These are phyloP conservation scores for Drosophila punjabiensis DNA, from an alignment of 1,140 invertebrate genomes.

Conservation along the genomic window DNA sequence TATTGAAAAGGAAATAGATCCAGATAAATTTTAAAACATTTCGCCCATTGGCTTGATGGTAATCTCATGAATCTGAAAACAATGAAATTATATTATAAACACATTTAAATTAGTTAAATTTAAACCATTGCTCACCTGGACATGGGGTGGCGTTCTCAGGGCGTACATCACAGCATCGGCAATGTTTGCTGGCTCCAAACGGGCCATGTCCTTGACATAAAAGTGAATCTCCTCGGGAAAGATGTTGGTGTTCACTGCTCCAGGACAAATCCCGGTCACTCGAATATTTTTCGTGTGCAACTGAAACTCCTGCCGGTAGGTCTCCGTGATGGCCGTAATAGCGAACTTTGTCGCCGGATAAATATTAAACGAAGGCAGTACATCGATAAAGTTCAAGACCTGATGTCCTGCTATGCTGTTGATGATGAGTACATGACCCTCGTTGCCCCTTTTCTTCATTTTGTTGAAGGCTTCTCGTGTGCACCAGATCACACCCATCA, in stretches of 20 bases:
- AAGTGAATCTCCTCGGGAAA: conserved; percentile 76
- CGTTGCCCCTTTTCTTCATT: conserved; percentile 88
- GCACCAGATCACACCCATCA: conserved; percentile 89
- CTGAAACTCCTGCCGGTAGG: conserved; percentile 87
- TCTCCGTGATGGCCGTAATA: conserved; percentile 88
- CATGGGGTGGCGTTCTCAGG: conserved; percentile 87
- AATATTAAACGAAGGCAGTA: conserved; percentile 85
- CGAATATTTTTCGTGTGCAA: conserved; percentile 87
- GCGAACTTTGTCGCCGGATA: conserved; percentile 88
- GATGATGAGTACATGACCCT: conserved; percentile 88
- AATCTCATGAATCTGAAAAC: conserved; percentile 85
- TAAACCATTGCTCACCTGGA: conserved; percentile 85
- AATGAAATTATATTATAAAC: conserved; percentile 2
- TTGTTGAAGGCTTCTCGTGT: conserved; percentile 88
- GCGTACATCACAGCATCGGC: conserved; percentile 88
- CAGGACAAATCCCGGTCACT: conserved; percentile 88
- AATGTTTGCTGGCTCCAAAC: conserved; percentile 85
- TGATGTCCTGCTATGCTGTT: conserved; percentile 84
- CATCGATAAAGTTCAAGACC: conserved; percentile 82
- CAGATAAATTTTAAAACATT: conserved; percentile 59
- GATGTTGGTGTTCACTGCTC: conserved; percentile 88
- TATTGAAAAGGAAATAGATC: not conserved
- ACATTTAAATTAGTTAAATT: not conserved
- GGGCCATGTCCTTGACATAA: conserved; percentile 73
- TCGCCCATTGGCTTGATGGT: conserved; percentile 85